Percentiles rank a stretch among this genome's conserved stretches.
These are phyloP conservation scores for Onchidella celtica DNA, from an alignment of 2,888 invertebrate species.

Conservation along the genomic window DNA sequence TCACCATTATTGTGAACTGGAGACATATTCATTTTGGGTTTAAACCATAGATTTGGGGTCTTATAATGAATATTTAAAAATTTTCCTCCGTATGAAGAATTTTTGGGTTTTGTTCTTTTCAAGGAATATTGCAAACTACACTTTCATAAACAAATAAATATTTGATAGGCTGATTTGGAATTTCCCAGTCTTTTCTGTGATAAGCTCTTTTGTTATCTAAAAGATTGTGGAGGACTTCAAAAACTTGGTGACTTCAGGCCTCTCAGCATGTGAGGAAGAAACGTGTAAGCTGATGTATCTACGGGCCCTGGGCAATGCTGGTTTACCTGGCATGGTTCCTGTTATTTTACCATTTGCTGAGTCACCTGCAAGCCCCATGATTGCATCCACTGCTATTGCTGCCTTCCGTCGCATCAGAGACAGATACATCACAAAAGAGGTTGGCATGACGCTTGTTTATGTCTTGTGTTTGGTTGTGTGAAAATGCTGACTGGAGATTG, in stretches of 20 bases:
- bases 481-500: too few species aligned
- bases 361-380: conserved; percentile 82
- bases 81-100: too few species aligned
- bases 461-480: neutral
- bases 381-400: conserved; percentile 85
- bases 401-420: conserved; percentile 82
- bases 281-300: conserved; percentile 85
- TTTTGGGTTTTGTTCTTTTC: too few species aligned
- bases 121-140: too few species aligned
- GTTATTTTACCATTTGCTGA: conserved; percentile 83
- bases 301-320: conserved; percentile 87
- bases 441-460: neutral
- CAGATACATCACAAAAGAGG: conserved; percentile 42
- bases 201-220: too few species aligned
- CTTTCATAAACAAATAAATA: too few species aligned
- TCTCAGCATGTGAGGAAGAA: conserved; percentile 83
- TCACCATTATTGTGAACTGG: too few species aligned
- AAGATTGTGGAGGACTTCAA: conserved; percentile 77
- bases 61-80: too few species aligned
- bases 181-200: too few species aligned
- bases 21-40: too few species aligned
- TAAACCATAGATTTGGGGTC: too few species aligned
- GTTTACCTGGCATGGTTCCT: conserved; percentile 84
- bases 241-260: conserved; percentile 76
- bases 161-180: too few species aligned